phyloP scores from a whole-genome alignment of 2,888 invertebrate genomes.

The Allolobophora icterica region DNA sequence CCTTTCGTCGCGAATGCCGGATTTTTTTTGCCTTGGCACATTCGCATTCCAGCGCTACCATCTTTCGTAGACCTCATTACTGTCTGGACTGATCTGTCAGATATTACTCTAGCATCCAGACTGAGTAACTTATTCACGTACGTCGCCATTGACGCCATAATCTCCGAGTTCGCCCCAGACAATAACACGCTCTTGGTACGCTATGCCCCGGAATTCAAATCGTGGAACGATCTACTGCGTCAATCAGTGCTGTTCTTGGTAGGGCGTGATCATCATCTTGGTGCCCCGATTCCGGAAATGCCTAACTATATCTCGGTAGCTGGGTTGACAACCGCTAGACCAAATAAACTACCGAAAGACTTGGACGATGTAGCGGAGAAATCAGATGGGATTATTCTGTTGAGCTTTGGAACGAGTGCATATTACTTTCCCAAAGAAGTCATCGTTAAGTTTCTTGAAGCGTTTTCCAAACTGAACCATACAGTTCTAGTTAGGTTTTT shows the following conservation, averaged over 20 bases:
- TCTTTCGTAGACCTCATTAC: slow-evolving; percentile 20
- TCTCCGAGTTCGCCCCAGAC: neutral
- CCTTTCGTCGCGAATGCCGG: slow-evolving; percentile 26
- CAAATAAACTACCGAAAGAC: slow-evolving; percentile 43
- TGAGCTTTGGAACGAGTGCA: slow-evolving; percentile 32
- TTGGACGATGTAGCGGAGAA: slow-evolving; percentile 32
- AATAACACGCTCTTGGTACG: neutral
- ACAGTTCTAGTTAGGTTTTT: slow-evolving; percentile 21
- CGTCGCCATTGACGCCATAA: neutral
- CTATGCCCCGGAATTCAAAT: neutral
- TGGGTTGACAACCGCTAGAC: slow-evolving; percentile 35
- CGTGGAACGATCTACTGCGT: slow-evolving; percentile 26
- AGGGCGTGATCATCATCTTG: neutral
- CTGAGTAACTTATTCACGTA: neutral
- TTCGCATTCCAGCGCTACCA: slow-evolving; percentile 34
- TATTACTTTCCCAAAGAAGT: slow-evolving; percentile 5
- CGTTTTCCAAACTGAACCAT: slow-evolving; percentile 30
- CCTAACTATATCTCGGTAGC: slow-evolving; percentile 32
- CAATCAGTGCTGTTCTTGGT: slow-evolving; percentile 29
- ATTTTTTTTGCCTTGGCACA: slow-evolving; percentile 21
- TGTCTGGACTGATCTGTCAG: neutral
- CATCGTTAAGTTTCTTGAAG: neutral
- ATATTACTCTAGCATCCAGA: neutral
- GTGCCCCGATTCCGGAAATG: neutral
- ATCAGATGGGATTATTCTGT: slow-evolving; percentile 36